Percentiles rank a stretch among this genome's conserved stretches.
These are phyloP conservation scores for Hylaeus volcanicus DNA, from an alignment of 1,140 invertebrate species.

Conservation along the genomic window DNA sequence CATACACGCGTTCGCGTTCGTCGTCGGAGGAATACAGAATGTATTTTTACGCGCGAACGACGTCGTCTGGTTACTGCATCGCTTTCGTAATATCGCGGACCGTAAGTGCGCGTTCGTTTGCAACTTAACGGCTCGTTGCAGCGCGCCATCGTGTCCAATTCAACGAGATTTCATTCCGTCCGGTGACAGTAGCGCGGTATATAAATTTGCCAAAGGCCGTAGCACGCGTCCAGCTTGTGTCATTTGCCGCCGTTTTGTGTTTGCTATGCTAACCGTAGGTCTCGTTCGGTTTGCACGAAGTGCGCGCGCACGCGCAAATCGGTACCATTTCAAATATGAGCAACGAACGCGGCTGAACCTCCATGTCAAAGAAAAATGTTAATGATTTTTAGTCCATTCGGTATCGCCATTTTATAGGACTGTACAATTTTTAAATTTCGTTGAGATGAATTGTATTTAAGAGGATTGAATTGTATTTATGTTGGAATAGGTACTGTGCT, in stretches of 20 bases:
- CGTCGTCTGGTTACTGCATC: slow-evolving; percentile 40
- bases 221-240: too few relatives aligned
- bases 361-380: too few relatives aligned
- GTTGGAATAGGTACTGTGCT: too few relatives aligned
- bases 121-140: slow-evolving; percentile 16
- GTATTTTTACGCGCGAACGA: slow-evolving; percentile 38
- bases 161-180: slow-evolving; percentile 21
- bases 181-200: slow-evolving; percentile 10
- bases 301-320: too few relatives aligned
- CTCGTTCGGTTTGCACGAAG: neutral
- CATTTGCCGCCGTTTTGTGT: too few relatives aligned
- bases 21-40: neutral
- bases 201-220: slow-evolving; percentile 3
- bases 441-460: too few relatives aligned
- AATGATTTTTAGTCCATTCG: too few relatives aligned
- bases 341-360: too few relatives aligned
- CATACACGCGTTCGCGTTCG: neutral
- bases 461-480: too few relatives aligned
- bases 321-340: too few relatives aligned
- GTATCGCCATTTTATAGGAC: too few relatives aligned
- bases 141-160: neutral
- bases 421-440: too few relatives aligned
- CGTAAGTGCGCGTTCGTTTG: slow-evolving; percentile 13
- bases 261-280: neutral
- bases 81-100: slow-evolving; percentile 48